These are phyloP conservation scores for Meandrusa payeni DNA, from an alignment of 2,888 invertebrate species.

Conservation along the genomic window DNA sequence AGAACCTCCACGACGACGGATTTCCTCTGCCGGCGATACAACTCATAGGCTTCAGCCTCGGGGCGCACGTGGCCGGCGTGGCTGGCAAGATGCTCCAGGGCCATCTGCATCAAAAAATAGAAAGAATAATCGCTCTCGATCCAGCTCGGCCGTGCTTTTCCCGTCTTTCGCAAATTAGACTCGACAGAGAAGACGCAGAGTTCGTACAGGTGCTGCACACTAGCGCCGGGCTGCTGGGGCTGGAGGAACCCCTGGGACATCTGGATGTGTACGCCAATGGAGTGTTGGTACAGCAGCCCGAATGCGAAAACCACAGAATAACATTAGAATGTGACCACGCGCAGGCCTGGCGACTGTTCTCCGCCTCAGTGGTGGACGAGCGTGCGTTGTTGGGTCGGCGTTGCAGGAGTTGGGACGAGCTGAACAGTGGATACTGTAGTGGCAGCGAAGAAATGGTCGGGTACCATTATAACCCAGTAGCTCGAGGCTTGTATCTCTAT, in stretches of 20 bases:
- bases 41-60: constrained; percentile 82
- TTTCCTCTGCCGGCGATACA: constrained; percentile 71
- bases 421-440: constrained; percentile 43
- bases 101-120: constrained; percentile 43
- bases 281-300: constrained; percentile 55
- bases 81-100: constrained; percentile 54
- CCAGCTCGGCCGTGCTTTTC: constrained; percentile 67
- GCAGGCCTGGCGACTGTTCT: constrained; percentile 57
- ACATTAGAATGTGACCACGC: constrained; percentile 64
- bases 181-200: constrained; percentile 50
- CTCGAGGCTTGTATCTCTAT: constrained; percentile 54
- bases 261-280: constrained; percentile 68
- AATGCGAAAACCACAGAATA: constrained; percentile 50
- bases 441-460: constrained; percentile 49
- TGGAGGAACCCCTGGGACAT: constrained; percentile 58
- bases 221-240: constrained; percentile 58
- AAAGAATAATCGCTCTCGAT: constrained; percentile 60
- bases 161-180: constrained; percentile 39
- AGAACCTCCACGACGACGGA: constrained; percentile 44
- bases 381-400: constrained; percentile 40
- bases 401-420: constrained; percentile 50
- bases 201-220: constrained; percentile 69
- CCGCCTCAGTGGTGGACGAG: constrained; percentile 46
- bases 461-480: constrained; percentile 40
- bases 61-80: constrained; percentile 82